Base-by-base conservation (phyloP, 2,888 invertebrate genomes). In the Amaurobius ferox region DNA sequence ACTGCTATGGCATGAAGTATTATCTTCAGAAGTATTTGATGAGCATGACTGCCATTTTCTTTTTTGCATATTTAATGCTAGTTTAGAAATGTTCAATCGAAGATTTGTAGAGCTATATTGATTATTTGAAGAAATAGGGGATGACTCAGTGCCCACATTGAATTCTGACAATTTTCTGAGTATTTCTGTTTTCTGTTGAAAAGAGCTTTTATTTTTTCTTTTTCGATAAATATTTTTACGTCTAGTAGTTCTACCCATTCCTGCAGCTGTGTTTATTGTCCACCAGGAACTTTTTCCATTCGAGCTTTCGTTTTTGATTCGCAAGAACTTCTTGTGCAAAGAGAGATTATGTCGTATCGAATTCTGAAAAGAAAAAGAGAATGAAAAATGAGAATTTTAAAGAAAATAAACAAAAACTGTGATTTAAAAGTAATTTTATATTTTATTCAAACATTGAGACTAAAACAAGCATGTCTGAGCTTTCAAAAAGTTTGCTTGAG, bases 261-360 rank as follows among this genome's bases (percentile, higher is more conserved):
- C 98, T 23, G 99, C 99, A 91, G 99, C 99, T 0, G 98, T 98
- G 93, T 99, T 99, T 91, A 99, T 96, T 95, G 98, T 97, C 99
- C 99, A 99, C 98, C 98, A 99, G 0, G 98, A 98, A 40, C 97
- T 98, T 92, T 98, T 98, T 62, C 98, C 98, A 16, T 97, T 97
- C 55, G 97, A 97, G 0, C 73, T 73, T 91, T 97, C 97, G 92
- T 97, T 97, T 92, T 97, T 97, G 35, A 97, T 97, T 89, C 97
- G 94, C 96, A 97, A 97, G 89, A 93, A 93, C 19, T 93, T 92
- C 79, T 91, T 92, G 90, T 93, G 93, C 66, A 93, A 90, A 0
- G 93, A 93, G 62, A 93, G 90, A 90, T 93, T 93, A 91, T 93
- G 93, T 5, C 93, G 91, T 86, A 93, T 93, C 13, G 93, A 93